These are phyloP conservation scores for Sphaerodactylus townsendi DNA, from an alignment of 2,113 vertebrate genomes.

Conservation along the genomic window DNA sequence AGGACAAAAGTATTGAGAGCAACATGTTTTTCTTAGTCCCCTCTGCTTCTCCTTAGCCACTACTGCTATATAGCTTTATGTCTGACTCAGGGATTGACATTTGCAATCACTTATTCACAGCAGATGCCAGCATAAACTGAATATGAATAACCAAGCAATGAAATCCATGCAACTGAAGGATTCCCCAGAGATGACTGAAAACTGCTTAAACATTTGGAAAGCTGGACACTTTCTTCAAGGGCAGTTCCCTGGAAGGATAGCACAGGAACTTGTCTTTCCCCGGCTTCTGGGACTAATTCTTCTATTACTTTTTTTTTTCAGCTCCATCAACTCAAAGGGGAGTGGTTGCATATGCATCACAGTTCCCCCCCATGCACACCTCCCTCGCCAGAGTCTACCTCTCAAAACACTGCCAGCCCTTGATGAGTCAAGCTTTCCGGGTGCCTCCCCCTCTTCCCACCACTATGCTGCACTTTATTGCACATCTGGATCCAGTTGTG, in stretches of 20 bases:
- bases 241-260: background rate
- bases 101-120: background rate
- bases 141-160: background rate
- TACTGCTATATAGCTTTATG: background rate
- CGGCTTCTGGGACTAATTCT: conserved; percentile 2
- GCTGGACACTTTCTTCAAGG: background rate
- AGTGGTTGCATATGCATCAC: background rate
- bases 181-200: background rate
- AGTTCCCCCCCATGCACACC: background rate
- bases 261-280: background rate
- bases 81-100: background rate
- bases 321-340: background rate
- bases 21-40: background rate
- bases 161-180: background rate
- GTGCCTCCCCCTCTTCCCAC: conserved; percentile 29
- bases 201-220: background rate
- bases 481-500: conserved; percentile 75
- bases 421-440: conserved; percentile 44
- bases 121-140: background rate
- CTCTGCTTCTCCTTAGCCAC: background rate
- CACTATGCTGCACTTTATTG: conserved; percentile 20
- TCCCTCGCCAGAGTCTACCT: background rate
- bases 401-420: background rate
- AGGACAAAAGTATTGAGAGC: background rate
- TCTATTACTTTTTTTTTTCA: background rate